These are phyloP conservation scores for Riptortus pedestris DNA, from an alignment of 1,140 invertebrate genomes.

Conservation along the genomic window DNA sequence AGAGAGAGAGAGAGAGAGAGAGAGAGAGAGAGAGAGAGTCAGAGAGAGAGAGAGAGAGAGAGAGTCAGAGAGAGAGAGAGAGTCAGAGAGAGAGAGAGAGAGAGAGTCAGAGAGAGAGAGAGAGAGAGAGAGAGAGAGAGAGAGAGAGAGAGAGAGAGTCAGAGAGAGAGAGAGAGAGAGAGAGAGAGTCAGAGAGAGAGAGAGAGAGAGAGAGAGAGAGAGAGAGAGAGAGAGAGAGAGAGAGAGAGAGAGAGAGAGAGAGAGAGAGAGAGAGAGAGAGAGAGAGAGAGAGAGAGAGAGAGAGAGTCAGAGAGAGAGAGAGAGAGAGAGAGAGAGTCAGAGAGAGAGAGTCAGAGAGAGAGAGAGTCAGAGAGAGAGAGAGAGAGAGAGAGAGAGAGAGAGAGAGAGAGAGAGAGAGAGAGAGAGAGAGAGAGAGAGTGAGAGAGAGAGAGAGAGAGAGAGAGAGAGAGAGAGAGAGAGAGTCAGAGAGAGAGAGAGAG, in stretches of 20 bases:
- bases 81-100: constrained; percentile 3
- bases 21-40: too few species aligned
- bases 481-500: not conserved
- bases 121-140: constrained; percentile 7
- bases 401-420: constrained; percentile 3
- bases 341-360: not conserved
- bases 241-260: not conserved
- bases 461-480: not conserved
- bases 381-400: not conserved
- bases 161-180: not conserved
- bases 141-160: constrained; percentile 20
- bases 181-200: constrained; percentile 12
- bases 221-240: not conserved
- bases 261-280: not conserved
- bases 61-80: not conserved
- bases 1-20: too few species aligned
- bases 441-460: not conserved
- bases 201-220: not conserved
- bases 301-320: not conserved
- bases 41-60: not conserved
- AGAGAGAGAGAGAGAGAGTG: not conserved
- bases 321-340: not conserved
- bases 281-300: not conserved
- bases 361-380: not conserved
- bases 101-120: constrained; percentile 20